Evolutionary conservation across 2,888 invertebrate genomes (phyloP).

Genomic region (Drosophila phalerata): DNA sequence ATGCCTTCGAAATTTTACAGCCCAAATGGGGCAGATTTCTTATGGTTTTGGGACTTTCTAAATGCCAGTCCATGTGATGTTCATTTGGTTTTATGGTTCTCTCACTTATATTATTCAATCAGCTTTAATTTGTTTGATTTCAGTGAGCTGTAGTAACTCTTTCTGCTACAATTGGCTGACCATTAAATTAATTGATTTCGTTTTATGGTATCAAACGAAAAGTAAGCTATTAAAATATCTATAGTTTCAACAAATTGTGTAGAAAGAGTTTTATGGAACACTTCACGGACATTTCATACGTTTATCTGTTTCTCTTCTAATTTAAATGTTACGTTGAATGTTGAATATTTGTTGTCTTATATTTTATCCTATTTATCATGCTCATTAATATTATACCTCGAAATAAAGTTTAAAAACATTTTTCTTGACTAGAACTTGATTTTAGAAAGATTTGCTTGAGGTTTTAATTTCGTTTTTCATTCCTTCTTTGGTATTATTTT

Average conservation of each 20-base stretch:
- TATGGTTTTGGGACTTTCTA: constrained; percentile 2
- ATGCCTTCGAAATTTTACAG: constrained; percentile 31
- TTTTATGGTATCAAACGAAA: background rate
- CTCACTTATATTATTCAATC: constrained; percentile 18
- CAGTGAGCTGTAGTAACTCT: background rate
- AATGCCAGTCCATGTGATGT: constrained; percentile 4
- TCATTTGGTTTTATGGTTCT: constrained; percentile 11
- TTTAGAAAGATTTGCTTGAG: background rate
- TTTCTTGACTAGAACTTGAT: background rate
- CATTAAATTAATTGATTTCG: background rate
- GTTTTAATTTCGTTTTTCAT: background rate
- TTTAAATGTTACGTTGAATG: background rate
- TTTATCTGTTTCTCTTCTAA: background rate
- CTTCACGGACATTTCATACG: background rate
- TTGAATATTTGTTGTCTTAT: background rate
- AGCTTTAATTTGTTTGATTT: constrained; percentile 1
- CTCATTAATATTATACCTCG: background rate
- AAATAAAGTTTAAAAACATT: background rate
- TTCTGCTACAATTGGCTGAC: background rate
- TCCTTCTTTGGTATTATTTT: background rate
- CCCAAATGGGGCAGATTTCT: constrained; percentile 37
- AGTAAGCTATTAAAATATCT: background rate
- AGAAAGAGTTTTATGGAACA: background rate
- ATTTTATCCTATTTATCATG: background rate
- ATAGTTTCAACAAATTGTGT: background rate